Percentiles rank a stretch among this genome's conserved stretches.
phyloP scores from a whole-genome alignment of 2,797 vertebrate species.

The Neosilurus mollespiculum region DNA sequence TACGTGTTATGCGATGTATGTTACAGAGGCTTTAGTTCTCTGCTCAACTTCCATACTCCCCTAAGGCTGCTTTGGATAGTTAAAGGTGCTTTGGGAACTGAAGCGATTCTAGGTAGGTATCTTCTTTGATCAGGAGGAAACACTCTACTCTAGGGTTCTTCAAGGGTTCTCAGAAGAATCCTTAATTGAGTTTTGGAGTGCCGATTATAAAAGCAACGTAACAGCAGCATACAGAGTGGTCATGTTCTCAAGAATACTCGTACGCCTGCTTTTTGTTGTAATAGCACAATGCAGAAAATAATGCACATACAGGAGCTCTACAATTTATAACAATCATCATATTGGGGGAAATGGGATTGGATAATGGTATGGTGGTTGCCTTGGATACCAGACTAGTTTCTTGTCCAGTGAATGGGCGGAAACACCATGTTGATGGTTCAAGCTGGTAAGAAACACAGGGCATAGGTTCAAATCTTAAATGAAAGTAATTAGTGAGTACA shows the following conservation, averaged over 20 bases:
- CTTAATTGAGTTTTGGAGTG: neutral
- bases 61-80: neutral
- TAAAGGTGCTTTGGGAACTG: neutral
- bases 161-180: neutral
- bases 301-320: neutral
- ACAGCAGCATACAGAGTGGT: neutral
- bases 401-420: neutral
- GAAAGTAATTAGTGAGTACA: no score
- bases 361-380: neutral
- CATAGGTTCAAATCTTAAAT: no score
- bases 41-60: neutral
- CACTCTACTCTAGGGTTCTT: neutral
- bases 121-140: neutral
- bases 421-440: neutral
- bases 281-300: neutral
- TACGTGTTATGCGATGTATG: no score
- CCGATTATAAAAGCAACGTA: slow-evolving; percentile 11
- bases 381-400: neutral
- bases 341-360: neutral
- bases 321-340: neutral
- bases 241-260: neutral
- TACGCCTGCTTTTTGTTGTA: neutral
- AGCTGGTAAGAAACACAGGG: neutral
- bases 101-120: neutral
- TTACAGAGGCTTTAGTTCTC: no score